Conservation (phyloP, 2,888 invertebrate genomes). For the Phengaris alcon region DNA sequence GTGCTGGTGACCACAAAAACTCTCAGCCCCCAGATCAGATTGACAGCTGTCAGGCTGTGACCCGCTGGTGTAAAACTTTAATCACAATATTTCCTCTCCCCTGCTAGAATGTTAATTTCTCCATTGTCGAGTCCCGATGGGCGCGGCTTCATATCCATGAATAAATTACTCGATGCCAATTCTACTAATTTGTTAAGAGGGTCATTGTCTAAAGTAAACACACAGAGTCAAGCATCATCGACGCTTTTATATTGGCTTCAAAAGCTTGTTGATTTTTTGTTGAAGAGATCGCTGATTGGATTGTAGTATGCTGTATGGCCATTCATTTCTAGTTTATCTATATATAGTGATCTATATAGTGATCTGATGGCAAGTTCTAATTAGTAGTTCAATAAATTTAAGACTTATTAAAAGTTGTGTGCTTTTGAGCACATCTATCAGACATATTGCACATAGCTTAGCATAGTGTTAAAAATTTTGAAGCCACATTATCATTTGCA, state of each 20-base stretch:
- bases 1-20: background rate
- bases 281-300: slow-evolving; percentile 10
- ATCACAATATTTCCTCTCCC: slow-evolving; percentile 74
- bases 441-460: too few species aligned
- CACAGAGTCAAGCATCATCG: background rate
- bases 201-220: slow-evolving; percentile 27
- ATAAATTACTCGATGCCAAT: slow-evolving; percentile 41
- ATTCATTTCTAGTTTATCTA: background rate
- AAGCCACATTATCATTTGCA: background rate
- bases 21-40: slow-evolving; percentile 53
- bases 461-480: background rate
- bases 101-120: slow-evolving; percentile 59
- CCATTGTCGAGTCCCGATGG: slow-evolving; percentile 62
- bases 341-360: too few species aligned
- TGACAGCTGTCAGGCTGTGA: slow-evolving; percentile 72
- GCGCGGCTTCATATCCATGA: slow-evolving; percentile 50
- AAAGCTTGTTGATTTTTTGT: slow-evolving; percentile 3
- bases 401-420: too few species aligned
- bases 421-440: too few species aligned
- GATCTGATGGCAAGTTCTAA: background rate
- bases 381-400: background rate
- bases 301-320: background rate
- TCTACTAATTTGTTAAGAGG: slow-evolving; percentile 29
- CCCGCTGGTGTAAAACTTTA: slow-evolving; percentile 71
- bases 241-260: background rate